phyloP scores from a whole-genome alignment of 2,797 vertebrate species.

The Muraenolepis orangiensis region DNA sequence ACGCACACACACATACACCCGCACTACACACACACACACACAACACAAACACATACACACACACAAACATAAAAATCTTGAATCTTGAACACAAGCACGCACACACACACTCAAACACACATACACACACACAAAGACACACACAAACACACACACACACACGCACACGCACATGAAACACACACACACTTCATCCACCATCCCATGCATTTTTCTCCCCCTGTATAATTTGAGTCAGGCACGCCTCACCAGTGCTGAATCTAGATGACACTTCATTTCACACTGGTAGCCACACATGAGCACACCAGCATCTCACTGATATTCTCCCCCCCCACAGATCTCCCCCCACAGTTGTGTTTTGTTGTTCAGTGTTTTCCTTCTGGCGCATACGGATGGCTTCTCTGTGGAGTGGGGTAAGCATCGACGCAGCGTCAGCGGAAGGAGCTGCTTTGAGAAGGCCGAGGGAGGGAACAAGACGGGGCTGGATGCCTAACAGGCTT shows the following conservation, averaged over 20 bases:
- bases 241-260: too few species aligned
- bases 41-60: too few species aligned
- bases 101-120: too few species aligned
- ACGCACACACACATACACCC: too few species aligned
- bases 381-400: background rate
- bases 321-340: too few species aligned
- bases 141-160: too few species aligned
- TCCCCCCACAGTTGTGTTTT: background rate
- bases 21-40: too few species aligned
- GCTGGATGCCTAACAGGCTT: slow-evolving; percentile 43
- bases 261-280: background rate
- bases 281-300: background rate
- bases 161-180: too few species aligned
- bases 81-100: too few species aligned
- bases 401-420: slow-evolving; percentile 29
- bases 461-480: background rate
- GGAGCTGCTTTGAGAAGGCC: slow-evolving; percentile 25
- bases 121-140: too few species aligned
- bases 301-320: background rate
- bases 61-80: too few species aligned
- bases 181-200: too few species aligned
- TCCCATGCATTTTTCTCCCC: background rate
- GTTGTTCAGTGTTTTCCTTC: background rate
- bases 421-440: slow-evolving; percentile 29
- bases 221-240: background rate